Conservation (phyloP, 2,797 vertebrate species). For the Galago senegalensis region DNA sequence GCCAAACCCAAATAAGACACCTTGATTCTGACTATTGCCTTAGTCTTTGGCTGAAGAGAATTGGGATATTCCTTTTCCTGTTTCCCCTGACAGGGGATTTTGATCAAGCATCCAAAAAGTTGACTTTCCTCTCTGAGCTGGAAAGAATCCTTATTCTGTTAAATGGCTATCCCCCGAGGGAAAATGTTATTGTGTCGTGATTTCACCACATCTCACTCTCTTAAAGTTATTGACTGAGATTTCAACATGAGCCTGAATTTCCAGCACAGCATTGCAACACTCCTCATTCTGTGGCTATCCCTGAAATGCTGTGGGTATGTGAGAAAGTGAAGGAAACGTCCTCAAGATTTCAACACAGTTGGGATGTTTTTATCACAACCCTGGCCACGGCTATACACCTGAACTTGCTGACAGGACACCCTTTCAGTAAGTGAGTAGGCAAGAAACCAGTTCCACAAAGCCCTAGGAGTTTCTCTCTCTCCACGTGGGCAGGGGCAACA, state of each 20-base stretch:
- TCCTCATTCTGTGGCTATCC: background rate
- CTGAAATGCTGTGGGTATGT: background rate
- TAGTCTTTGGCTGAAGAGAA: background rate
- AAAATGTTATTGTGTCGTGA: background rate
- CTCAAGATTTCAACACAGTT: background rate
- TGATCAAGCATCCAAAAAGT: background rate
- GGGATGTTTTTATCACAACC: background rate
- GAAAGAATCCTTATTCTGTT: background rate
- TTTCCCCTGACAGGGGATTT: background rate
- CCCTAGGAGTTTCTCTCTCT: background rate
- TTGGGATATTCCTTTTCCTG: background rate
- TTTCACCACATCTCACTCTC: background rate
- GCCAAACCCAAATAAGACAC: background rate
- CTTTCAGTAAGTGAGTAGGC: background rate
- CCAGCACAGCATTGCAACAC: background rate
- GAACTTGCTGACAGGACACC: background rate
- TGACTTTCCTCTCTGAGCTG: background rate
- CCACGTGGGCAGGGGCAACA: background rate
- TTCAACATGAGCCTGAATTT: constrained; percentile 15
- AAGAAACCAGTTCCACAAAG: background rate
- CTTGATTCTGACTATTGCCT: background rate
- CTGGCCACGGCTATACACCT: background rate
- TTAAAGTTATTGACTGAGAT: background rate
- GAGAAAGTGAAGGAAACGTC: background rate
- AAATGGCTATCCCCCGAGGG: background rate